A percentile compares a stretch with the other conserved stretches of the same genome.
These are phyloP conservation scores for Caenorhabditis sp. DNA, from an alignment of 2,888 invertebrate genomes.

Conservation along the genomic window DNA sequence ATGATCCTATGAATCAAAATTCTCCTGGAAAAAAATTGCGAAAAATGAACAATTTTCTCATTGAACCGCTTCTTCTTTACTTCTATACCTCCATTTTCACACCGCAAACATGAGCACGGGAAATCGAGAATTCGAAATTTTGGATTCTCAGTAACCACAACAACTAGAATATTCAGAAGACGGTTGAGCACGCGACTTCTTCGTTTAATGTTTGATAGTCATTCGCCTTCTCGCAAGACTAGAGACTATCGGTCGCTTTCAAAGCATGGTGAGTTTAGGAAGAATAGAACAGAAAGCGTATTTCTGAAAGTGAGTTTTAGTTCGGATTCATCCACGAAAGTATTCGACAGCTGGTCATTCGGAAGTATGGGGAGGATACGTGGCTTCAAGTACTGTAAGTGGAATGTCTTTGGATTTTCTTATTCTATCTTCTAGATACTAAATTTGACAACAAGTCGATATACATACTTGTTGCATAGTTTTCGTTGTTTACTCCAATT, in stretches of 20 bases:
- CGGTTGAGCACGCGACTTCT: slow-evolving; percentile 35
- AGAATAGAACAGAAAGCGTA: neutral
- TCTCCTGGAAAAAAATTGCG: neutral
- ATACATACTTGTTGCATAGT: too few species aligned
- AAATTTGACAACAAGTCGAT: too few species aligned
- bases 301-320: slow-evolving; percentile 59
- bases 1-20: slow-evolving; percentile 14
- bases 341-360: slow-evolving; percentile 77
- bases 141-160: slow-evolving; percentile 20
- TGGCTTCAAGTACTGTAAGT: slow-evolving; percentile 77
- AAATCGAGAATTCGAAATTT: slow-evolving; percentile 17
- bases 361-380: slow-evolving; percentile 77
- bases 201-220: slow-evolving; percentile 23
- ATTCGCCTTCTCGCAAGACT: neutral
- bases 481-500: too few species aligned
- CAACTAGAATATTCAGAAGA: slow-evolving; percentile 49
- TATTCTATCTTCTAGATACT: too few species aligned
- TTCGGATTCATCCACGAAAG: slow-evolving; percentile 81
- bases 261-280: slow-evolving; percentile 23
- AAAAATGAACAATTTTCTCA: slow-evolving; percentile 25
- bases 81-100: neutral
- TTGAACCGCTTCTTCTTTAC: too few species aligned
- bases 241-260: neutral
- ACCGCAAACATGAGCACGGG: slow-evolving; percentile 8
- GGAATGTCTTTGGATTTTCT: too few species aligned